Base-by-base conservation (phyloP, 2,113 vertebrate genomes). In the Cyphomyrus plagiostoma region DNA sequence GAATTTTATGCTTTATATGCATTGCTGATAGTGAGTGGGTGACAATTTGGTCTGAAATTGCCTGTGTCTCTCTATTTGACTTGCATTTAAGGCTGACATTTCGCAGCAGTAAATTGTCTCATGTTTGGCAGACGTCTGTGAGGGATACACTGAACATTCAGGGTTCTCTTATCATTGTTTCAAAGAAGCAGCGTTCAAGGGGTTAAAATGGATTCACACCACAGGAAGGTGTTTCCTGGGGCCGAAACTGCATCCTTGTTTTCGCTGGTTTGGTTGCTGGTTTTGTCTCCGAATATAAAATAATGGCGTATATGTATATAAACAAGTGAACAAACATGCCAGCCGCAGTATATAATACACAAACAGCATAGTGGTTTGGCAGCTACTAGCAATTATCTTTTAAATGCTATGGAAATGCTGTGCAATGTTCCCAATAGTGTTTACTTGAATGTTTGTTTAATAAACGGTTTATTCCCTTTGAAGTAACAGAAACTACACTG, bases 1-100 rank as follows among this genome's bases (percentile, higher is more conserved):
- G 93, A 95, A 94, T 94, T 94, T 48, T 94, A 91, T 92, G 89
- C 91, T 91, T 89, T 90, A 90, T 92, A 93, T 94, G 93, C 95
- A 93, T 93, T 92, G 89, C 94, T 93, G 93, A 95, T 93, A 92
- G 91, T 91, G 94, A 91, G 87, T 91, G 94, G 93, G 92, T 93
- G 93, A 95, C 94, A 94, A 94, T 95, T 95, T 93, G 87, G 90
- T 92, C 92, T 94, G 94, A 93, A 94, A 93, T 94, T 93, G 94
- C 93, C 91, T 92, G 89, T 94, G 92, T 94, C 93, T 94, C 92
- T 94, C 89, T 90, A 53, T 77, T 56, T 86, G 89, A 89, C 90
- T 86, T 86, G 42, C 66, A 89, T 87, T 89, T 88, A 91, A 91
- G 50, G 15, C 52, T 87, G 50, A 35, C 35, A 56, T 87, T 62